These are phyloP conservation scores for Montipora cactus DNA, from an alignment of 64 coral and sea anemone genomes.

Conservation along the genomic window DNA sequence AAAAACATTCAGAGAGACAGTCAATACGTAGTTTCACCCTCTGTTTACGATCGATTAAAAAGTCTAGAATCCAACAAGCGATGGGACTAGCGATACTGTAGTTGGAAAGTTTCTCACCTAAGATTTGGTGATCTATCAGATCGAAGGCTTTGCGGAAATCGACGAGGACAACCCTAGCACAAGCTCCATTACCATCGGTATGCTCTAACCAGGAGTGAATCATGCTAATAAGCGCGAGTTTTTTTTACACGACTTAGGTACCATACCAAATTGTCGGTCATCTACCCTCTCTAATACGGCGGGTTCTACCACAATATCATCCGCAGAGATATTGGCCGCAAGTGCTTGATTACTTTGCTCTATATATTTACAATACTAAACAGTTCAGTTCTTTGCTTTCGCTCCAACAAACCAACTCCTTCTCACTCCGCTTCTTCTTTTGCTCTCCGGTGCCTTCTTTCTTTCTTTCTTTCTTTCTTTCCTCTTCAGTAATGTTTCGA, in stretches of 20 bases:
- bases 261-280: background rate
- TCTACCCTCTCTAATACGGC: background rate
- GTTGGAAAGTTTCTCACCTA: background rate
- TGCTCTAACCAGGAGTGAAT: background rate
- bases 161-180: constrained; percentile 4
- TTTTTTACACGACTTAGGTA: constrained; percentile 14
- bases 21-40: constrained; percentile 6
- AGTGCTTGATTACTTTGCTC: background rate
- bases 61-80: background rate
- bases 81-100: constrained; percentile 14
- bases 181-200: constrained; percentile 28
- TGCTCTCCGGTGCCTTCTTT: too few relatives aligned
- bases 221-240: constrained; percentile 20
- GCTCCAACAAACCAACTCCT: too few relatives aligned
- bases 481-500: too few relatives aligned
- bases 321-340: background rate
- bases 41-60: constrained; percentile 16
- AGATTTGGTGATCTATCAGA: constrained; percentile 16
- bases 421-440: too few relatives aligned
- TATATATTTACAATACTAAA: too few relatives aligned
- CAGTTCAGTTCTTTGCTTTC: too few relatives aligned
- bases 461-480: too few relatives aligned
- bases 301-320: constrained; percentile 7
- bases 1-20: background rate
- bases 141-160: constrained; percentile 44